Base-by-base conservation (phyloP, 2,113 vertebrate species). In the Piliocolobus tephrosceles region DNA sequence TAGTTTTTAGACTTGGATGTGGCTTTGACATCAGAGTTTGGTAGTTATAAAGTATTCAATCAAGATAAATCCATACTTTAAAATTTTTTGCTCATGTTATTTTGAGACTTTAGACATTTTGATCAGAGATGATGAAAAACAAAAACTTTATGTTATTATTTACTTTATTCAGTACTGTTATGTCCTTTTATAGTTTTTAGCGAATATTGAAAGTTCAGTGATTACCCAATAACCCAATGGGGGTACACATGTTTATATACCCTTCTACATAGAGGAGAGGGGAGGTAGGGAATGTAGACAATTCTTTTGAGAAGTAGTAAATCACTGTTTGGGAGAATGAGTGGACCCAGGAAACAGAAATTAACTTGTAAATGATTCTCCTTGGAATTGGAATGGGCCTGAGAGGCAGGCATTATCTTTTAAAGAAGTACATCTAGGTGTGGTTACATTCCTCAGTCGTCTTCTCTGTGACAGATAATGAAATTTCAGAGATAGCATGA, bases 71-170 rank as follows among this genome's bases (percentile, higher is more conserved):
- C 7, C 57, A 85, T 12, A 68, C 17, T 81, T 94, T 58, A 47
- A 97, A 92, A 64, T 3, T 68, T 94, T 80, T 76, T 64, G 57
- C 16, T 94, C 7, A n/a, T 50, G 2, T 68, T 97, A 50, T 61
- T 73, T 92, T 82, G 40, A 94, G 94, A 86, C n/a, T 61, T 93
- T 14, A 94, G 52, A 38, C 20, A 27, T 88, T 92, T 95, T 81
- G 40, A 92, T 17, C 23, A 86, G 30, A 66, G 38, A n/a, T 91
- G n/a, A 93, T 83, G 22, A 70, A n/a, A 84, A 80, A n/a, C 23
- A 50, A 84, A 84, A 91, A 30, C 7, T 58, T 93, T 79, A 27
- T 68, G 6, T 87, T 93, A 57, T 76, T 84, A 9, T 45, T 84
- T 90, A 75, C 83, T 96, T 72, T 85, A 85, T 75, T 94, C n/a